phyloP scores from a whole-genome alignment of 2,113 vertebrate genomes.

The Takifugu bimaculatus region DNA sequence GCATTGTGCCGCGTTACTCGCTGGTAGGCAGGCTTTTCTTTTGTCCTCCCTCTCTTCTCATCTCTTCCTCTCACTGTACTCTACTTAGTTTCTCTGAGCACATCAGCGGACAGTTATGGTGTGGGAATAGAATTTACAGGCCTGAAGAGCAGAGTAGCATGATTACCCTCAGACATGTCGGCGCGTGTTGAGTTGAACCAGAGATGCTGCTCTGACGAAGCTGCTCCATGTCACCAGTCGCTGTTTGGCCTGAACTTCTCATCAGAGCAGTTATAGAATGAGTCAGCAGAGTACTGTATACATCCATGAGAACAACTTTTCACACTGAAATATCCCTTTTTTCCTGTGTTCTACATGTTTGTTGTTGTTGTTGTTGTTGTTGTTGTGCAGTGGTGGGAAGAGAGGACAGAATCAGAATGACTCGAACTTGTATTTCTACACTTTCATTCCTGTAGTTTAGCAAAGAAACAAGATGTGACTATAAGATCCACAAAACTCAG shows the following conservation, averaged over 20 bases:
- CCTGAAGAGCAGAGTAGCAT: constrained; percentile 23
- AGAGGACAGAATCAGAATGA: too few species aligned
- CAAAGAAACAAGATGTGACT: too few species aligned
- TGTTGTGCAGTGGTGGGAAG: too few species aligned
- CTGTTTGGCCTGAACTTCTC: neutral
- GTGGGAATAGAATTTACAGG: constrained; percentile 59
- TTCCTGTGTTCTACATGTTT: too few species aligned
- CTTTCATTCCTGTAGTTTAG: too few species aligned
- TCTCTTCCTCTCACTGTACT: constrained; percentile 3
- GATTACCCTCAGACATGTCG: constrained; percentile 54
- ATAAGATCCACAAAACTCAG: too few species aligned
- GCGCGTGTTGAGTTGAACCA: constrained; percentile 59
- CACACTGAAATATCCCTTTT: too few species aligned
- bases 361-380: too few species aligned
- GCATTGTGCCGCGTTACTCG: constrained; percentile 35
- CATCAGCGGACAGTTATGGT: constrained; percentile 21
- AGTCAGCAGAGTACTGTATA: too few species aligned
- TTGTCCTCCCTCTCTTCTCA: constrained; percentile 18
- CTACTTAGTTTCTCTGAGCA: neutral
- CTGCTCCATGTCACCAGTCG: constrained; percentile 17
- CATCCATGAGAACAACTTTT: too few species aligned
- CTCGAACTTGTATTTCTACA: too few species aligned
- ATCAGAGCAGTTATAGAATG: neutral
- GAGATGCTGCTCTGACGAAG: constrained; percentile 42
- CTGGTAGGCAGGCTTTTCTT: constrained; percentile 46